Evolutionary conservation across 1,140 invertebrate species (phyloP).

Genomic region (Mamestra configurata): DNA sequence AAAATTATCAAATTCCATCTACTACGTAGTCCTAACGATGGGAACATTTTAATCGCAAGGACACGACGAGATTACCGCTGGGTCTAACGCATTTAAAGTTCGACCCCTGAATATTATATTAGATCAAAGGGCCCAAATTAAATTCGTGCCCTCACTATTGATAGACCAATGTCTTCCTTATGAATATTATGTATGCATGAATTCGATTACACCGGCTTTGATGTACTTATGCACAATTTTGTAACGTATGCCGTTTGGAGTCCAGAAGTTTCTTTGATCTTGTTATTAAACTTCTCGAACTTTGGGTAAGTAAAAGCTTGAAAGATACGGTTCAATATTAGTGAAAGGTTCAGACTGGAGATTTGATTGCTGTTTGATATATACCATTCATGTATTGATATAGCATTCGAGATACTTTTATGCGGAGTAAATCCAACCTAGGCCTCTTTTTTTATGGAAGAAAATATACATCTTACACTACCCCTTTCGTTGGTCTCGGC

Average conservation of each 20-base stretch:
- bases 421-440: no score
- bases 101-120: constrained; percentile 62
- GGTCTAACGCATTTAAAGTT: constrained; percentile 63
- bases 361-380: no score
- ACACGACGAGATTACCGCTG: constrained; percentile 58
- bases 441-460: no score
- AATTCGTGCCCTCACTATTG: constrained; percentile 60
- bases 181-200: constrained; percentile 58
- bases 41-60: constrained; percentile 65
- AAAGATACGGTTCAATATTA: neutral
- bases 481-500: no score
- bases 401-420: no score
- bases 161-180: constrained; percentile 53
- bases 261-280: neutral
- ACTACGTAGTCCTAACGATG: constrained; percentile 55
- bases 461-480: no score
- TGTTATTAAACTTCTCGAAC: neutral
- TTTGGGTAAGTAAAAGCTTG: neutral
- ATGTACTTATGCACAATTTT: constrained; percentile 26
- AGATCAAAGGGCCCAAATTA: constrained; percentile 68
- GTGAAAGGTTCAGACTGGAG: no score
- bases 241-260: neutral
- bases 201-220: constrained; percentile 59
- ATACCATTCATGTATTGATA: no score
- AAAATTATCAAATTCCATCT: constrained; percentile 31